Base-by-base conservation (phyloP, 1,140 invertebrate genomes). In the Monomorium pharaonis region DNA sequence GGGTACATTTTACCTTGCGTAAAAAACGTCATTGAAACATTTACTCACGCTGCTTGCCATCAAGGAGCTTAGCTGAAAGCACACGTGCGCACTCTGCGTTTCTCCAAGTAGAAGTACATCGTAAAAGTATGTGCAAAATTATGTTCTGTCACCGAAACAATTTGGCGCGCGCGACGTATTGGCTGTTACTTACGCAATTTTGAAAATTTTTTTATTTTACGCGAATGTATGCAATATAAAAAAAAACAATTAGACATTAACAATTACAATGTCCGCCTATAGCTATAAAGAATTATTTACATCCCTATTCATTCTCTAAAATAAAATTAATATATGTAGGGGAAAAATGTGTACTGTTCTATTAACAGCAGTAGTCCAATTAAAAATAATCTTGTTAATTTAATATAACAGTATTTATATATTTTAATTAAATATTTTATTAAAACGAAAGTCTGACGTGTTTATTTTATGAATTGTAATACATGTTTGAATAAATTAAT, bases 131-230 rank as follows among this genome's bases (percentile, higher is more conserved):
- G 72, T 16, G 37, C 18, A 12, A 77, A 87, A 88, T 63, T 77
- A 42, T 12, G 21, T 69, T 51, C 37, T 18, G 16, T 65, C 30
- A 49, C 27, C 7, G 37, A 72, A 47, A 12, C 51, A 47, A 30
- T 44, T 74, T 44, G 30, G 21, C 67, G 58, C 30, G 12, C 63
- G 37, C 16, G 47, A 88, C 85, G 78, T 84, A 72, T 76, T 49
- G 37, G 54, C 16, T 85, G 27, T 88, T 84, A 14, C 33, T 51
- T 77, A 27, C 24, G 27, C 10, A 30, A 10, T 63, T 37, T 16
- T 47, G 33, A 1, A 21, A 30, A 37, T n/a, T 87, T 87, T 86
- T 56, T 87, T 77, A 76, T 77, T 72, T 65, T 14, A 14, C 21
- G 14, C 30, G 37, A 12, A 21, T 42, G 21, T 27, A 12, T 12